These are phyloP conservation scores for Philantomba maxwellii DNA, from an alignment of 2,113 vertebrate species.

Conservation along the genomic window DNA sequence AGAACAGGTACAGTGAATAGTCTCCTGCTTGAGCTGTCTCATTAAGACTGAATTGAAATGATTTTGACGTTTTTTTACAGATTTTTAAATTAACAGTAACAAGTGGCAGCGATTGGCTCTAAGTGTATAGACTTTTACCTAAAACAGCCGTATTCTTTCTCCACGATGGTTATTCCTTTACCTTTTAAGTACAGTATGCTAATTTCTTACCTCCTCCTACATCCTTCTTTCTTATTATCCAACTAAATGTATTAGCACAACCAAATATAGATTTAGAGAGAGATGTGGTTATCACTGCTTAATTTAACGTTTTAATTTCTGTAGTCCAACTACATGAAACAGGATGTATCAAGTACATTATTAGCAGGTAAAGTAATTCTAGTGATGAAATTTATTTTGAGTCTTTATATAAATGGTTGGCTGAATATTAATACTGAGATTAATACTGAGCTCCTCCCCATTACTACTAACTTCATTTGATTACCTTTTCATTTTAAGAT, in stretches of 20 bases:
- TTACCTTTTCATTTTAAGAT: background rate
- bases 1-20: constrained; percentile 39
- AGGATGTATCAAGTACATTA: background rate
- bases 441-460: background rate
- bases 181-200: background rate
- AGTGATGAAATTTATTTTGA: background rate
- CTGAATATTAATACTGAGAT: background rate
- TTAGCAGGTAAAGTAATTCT: constrained; percentile 13
- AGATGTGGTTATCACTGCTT: constrained; percentile 1
- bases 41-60: constrained; percentile 46
- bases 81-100: constrained; percentile 48
- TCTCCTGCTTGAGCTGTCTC: background rate
- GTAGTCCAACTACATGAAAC: background rate
- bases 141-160: background rate
- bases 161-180: constrained; percentile 1
- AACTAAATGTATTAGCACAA: constrained; percentile 4
- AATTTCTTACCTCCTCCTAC: constrained; percentile 6
- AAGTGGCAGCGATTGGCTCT: constrained; percentile 2
- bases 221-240: constrained; percentile 16
- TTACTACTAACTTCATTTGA: background rate
- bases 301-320: constrained; percentile 54
- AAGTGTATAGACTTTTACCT: background rate
- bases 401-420: background rate
- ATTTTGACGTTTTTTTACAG: constrained; percentile 52
- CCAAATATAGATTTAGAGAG: constrained; percentile 25